Base-by-base conservation (phyloP, 2,113 vertebrate species). In the Misgurnus anguillicaudatus region DNA sequence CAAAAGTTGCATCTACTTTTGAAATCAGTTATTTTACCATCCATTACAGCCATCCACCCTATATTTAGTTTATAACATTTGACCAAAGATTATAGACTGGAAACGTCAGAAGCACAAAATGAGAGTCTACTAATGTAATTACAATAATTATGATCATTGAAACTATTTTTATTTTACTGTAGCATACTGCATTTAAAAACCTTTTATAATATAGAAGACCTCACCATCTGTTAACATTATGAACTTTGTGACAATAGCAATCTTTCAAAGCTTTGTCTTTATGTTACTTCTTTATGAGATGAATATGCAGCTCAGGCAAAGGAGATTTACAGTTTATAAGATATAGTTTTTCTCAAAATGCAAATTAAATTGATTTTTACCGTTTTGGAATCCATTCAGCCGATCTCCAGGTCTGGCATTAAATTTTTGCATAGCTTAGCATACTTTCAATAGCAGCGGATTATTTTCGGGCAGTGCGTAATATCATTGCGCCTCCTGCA, bases 71-170 rank as follows among this genome's bases (percentile, higher is more conserved):
- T 2, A 21, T 42, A 39, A 72, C 0, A 1, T 42, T 21, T 42
- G n/a, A 7, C 69, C 69, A 58, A 13, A 14, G 36, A 72, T 72
- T 72, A 41, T 14, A 58, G 31, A 3, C 17, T 57, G 38, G 10
- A 72, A 68, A 58, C 69, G 13, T 41, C 19, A 42, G 17, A 41
- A 42, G 10, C 13, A 14, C 70, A 73, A 14, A 72, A 42, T 14
- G n/a, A 60, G 38, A 11, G n/a, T 17, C 70, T 72, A 58, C n/a
- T 57, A 42, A 72, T 72, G 58, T 10, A 72, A 72, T 58, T 73
- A 60, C 42, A 58, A 58, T 73, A 53, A 73, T 58, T 73, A 42
- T 73, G 41, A 60, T 60, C 19, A 60, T 72, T 19, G 6, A 73
- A 41, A 72, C 17, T 38, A 55, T 55, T 38, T 45, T 71, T 17